Evolutionary conservation across 2,888 invertebrate genomes (phyloP).

Genomic region (Dynastes hyllus): DNA sequence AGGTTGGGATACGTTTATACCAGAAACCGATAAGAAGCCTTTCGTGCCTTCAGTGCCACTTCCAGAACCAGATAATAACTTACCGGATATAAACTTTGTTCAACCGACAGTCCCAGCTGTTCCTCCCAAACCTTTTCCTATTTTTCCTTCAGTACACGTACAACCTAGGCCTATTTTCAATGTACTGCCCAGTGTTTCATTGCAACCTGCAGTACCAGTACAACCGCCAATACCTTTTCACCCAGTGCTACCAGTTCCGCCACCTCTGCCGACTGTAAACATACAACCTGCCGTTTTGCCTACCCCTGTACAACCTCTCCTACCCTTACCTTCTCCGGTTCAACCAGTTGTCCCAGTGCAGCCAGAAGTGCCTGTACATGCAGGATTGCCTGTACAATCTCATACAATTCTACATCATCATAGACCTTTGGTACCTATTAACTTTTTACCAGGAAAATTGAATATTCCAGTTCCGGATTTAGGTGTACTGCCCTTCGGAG

Average conservation of each 20-base stretch:
- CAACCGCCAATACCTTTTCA: background rate
- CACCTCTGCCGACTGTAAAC: constrained; percentile 28
- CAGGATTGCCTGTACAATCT: background rate
- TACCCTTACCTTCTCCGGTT: constrained; percentile 29
- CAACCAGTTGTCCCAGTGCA: constrained; percentile 30
- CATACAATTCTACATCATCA: constrained; percentile 34
- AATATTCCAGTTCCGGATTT: constrained; percentile 50
- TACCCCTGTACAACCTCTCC: constrained; percentile 14
- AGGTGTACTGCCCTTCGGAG: constrained; percentile 50
- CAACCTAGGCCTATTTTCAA: constrained; percentile 36
- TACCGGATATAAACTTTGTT: constrained; percentile 16
- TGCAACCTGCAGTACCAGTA: constrained; percentile 17
- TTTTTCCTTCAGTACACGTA: constrained; percentile 30
- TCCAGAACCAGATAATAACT: constrained; percentile 37
- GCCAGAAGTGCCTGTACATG: constrained; percentile 42
- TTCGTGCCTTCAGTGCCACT: constrained; percentile 50
- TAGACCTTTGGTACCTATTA: constrained; percentile 44
- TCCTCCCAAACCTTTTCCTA: constrained; percentile 25
- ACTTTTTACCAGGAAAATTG: constrained; percentile 44
- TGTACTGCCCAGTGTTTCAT: constrained; percentile 17
- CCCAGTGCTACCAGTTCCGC: constrained; percentile 17
- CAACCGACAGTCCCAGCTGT: constrained; percentile 15
- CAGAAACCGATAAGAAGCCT: constrained; percentile 31
- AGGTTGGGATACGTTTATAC: constrained; percentile 48
- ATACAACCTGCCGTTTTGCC: constrained; percentile 27